Conservation (phyloP, 2,113 vertebrate genomes). For the Ailurus styani region DNA sequence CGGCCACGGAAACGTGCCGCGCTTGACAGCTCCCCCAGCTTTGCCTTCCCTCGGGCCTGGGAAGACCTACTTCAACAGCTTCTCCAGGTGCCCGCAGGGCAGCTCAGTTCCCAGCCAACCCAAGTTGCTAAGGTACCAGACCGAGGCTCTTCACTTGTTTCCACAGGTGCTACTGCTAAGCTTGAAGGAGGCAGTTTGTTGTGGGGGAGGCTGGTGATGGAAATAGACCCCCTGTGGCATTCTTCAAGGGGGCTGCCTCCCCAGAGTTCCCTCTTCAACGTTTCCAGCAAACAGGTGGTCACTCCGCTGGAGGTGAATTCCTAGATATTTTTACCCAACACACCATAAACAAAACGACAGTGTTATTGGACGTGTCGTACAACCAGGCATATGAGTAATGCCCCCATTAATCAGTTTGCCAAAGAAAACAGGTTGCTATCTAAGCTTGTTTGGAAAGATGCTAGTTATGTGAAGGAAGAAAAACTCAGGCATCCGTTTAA, state of each 20-base stretch:
- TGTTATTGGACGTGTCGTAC: constrained; percentile 71
- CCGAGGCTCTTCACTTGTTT: background rate
- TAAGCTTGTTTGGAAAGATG: constrained; percentile 60
- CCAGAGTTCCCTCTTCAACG: constrained; percentile 54
- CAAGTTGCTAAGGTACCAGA: background rate
- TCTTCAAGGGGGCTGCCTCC: constrained; percentile 28
- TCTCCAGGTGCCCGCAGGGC: background rate
- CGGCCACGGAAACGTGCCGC: background rate
- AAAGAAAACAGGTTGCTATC: constrained; percentile 70
- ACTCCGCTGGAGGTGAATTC: constrained; percentile 73
- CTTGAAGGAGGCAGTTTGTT: background rate
- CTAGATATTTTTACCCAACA: constrained; percentile 79
- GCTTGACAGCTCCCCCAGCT: background rate
- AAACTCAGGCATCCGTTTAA: constrained; percentile 19
- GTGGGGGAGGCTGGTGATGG: background rate
- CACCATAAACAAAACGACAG: constrained; percentile 69
- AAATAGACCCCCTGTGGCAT: background rate
- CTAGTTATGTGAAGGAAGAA: constrained; percentile 61
- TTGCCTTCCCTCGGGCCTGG: background rate
- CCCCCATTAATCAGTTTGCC: constrained; percentile 70
- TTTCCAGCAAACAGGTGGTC: constrained; percentile 76
- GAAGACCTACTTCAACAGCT: background rate
- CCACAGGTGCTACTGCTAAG: constrained; percentile 11
- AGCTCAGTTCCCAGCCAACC: background rate
- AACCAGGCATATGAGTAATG: constrained; percentile 62